Percentiles rank a stretch among this genome's conserved stretches.
phyloP scores from a whole-genome alignment of 2,797 vertebrate species.

The Labroides dimidiatus region DNA sequence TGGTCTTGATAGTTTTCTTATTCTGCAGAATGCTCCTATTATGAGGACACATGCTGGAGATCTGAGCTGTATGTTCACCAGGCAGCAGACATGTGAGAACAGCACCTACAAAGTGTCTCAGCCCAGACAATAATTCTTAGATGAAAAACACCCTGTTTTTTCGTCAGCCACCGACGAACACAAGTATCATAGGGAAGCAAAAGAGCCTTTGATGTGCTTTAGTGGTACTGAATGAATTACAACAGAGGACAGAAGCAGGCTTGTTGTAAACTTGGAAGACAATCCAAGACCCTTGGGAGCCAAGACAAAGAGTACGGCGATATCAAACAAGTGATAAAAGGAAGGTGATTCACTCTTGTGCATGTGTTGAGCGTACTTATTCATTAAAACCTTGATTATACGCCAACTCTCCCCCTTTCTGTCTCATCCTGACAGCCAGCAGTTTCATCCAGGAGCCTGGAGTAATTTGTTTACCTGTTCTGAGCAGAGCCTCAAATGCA shows the following conservation, averaged over 20 bases:
- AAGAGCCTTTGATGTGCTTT: constrained; percentile 63
- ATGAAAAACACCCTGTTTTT: constrained; percentile 47
- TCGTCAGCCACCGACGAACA: constrained; percentile 58
- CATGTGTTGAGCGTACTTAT: constrained; percentile 36
- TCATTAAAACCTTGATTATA: constrained; percentile 66
- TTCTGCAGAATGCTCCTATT: constrained; percentile 52
- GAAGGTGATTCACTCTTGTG: constrained; percentile 31
- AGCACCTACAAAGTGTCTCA: constrained; percentile 60
- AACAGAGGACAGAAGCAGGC: constrained; percentile 39
- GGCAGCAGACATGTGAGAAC: constrained; percentile 54
- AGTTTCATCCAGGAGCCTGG: constrained; percentile 33
- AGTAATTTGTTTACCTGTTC: constrained; percentile 68
- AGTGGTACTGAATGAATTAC: constrained; percentile 57
- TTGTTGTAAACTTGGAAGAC: constrained; percentile 58
- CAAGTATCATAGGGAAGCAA: constrained; percentile 49
- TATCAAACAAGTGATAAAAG: constrained; percentile 66
- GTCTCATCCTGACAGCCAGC: constrained; percentile 35
- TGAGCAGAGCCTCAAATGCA: constrained; percentile 56
- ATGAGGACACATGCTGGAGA: constrained; percentile 62
- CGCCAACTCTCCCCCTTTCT: constrained; percentile 29
- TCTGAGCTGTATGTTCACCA: constrained; percentile 61
- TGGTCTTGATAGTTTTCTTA: constrained; percentile 59
- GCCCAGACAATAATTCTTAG: constrained; percentile 56
- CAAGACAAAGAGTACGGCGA: constrained; percentile 36
- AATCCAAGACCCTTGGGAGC: constrained; percentile 42